Conservation (phyloP, 2,113 vertebrate genomes). For the Campylomormyrus tamandua region DNA sequence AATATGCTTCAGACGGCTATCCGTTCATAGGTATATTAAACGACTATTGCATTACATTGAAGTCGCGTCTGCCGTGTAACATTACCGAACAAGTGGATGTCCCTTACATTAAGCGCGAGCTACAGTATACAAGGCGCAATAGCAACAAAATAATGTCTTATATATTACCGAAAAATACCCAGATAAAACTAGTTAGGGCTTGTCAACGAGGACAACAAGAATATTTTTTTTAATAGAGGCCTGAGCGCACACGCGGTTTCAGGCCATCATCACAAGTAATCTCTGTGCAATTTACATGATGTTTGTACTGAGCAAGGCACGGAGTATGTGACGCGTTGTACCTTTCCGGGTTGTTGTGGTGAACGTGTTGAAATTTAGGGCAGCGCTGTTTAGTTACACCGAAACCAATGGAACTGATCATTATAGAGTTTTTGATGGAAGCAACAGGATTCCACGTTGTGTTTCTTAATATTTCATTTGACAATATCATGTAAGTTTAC, state of each 20-base stretch:
- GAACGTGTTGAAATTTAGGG: background rate
- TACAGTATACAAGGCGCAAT: background rate
- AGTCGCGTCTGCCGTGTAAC: background rate
- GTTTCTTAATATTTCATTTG: background rate
- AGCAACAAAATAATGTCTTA: background rate
- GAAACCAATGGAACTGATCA: background rate
- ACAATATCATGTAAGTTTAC: background rate
- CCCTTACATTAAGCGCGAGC: background rate
- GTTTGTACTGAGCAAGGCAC: background rate
- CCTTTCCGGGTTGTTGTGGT: background rate
- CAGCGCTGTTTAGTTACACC: background rate
- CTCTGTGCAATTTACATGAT: background rate
- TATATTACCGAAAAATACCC: background rate
- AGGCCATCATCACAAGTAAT: background rate
- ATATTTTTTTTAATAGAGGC: background rate
- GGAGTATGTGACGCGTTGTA: background rate
- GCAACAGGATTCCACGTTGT: background rate
- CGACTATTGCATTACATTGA: background rate
- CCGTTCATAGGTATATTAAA: background rate
- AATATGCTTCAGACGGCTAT: background rate
- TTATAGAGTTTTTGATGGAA: background rate
- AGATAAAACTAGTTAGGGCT: background rate
- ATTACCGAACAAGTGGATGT: background rate
- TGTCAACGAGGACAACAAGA: background rate
- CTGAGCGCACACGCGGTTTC: background rate